Evolutionary conservation across 2,113 vertebrate species (phyloP).

Genomic region (Tachuris rubrigastra): DNA sequence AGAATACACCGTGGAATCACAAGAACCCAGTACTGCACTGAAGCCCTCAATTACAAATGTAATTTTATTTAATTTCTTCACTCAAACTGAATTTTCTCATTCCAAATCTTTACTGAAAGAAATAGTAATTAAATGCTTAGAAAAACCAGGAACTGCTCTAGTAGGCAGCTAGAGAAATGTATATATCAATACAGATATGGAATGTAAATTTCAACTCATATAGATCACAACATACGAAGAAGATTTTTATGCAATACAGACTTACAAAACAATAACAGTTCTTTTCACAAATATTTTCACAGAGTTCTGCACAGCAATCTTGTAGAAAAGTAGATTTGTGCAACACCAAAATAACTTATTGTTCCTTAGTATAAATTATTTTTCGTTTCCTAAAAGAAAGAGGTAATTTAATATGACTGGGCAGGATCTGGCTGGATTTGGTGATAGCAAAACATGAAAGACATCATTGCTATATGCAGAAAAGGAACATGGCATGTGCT

Average conservation of each 20-base stretch:
- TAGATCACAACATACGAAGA: slow-evolving; percentile 77
- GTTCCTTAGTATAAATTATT: slow-evolving; percentile 74
- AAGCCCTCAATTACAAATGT: slow-evolving; percentile 78
- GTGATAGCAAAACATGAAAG: slow-evolving; percentile 26
- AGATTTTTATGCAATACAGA: slow-evolving; percentile 76
- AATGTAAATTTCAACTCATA: slow-evolving; percentile 62
- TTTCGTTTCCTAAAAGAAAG: slow-evolving; percentile 54
- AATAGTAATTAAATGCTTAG: slow-evolving; percentile 46
- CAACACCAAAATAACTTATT: slow-evolving; percentile 77
- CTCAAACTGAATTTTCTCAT: slow-evolving; percentile 74
- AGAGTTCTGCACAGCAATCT: slow-evolving; percentile 77
- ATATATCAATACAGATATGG: slow-evolving; percentile 48
- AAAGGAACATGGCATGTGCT: not conserved
- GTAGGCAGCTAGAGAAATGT: slow-evolving; percentile 39
- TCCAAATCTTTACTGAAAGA: slow-evolving; percentile 78
- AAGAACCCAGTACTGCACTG: not conserved
- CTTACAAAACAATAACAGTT: slow-evolving; percentile 69
- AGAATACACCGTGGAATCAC: not conserved
- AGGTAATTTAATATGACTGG: slow-evolving; percentile 30
- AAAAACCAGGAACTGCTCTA: slow-evolving; percentile 22
- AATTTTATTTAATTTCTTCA: slow-evolving; percentile 84
- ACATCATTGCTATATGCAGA: not conserved
- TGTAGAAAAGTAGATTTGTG: slow-evolving; percentile 79
- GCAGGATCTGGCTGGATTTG: slow-evolving; percentile 27
- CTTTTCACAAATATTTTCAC: slow-evolving; percentile 77